Conservation (phyloP, 2,797 vertebrate genomes). For the Pseudochromis fuscus region DNA sequence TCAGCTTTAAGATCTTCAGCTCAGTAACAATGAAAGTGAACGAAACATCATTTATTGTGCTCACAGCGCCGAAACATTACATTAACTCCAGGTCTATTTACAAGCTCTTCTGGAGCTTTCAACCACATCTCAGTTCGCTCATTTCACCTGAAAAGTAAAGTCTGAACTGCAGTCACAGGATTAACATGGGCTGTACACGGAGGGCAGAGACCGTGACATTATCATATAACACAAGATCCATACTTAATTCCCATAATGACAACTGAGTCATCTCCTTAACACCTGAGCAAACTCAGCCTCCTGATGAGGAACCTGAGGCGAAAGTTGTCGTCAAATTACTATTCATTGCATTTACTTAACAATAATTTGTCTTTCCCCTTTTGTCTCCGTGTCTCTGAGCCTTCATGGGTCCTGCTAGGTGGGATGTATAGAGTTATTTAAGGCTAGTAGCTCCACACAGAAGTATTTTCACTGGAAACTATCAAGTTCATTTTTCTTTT, state of each 20-base stretch:
- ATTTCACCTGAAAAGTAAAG: background rate
- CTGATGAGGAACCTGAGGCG: background rate
- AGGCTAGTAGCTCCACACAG: too few relatives aligned
- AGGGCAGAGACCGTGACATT: background rate
- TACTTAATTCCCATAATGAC: background rate
- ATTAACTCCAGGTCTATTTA: background rate
- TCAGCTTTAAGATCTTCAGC: background rate
- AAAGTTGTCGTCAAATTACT: background rate
- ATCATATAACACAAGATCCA: background rate
- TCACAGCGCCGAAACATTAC: background rate
- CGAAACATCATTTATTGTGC: background rate
- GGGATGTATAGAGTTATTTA: too few relatives aligned
- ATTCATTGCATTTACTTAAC: too few relatives aligned
- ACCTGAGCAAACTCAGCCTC: background rate
- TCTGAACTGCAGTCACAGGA: background rate
- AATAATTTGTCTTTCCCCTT: too few relatives aligned
- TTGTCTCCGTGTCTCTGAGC: too few relatives aligned
- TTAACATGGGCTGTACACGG: slow-evolving; percentile 1
- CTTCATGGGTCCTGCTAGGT: too few relatives aligned
- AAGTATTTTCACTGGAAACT: background rate
- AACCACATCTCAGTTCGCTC: background rate
- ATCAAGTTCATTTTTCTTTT: slow-evolving; percentile 1
- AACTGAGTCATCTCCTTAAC: background rate
- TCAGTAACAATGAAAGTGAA: background rate
- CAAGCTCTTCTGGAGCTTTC: background rate